phyloP scores from a whole-genome alignment of 2,888 invertebrate species.

The Branchipolynoe longqiensis region DNA sequence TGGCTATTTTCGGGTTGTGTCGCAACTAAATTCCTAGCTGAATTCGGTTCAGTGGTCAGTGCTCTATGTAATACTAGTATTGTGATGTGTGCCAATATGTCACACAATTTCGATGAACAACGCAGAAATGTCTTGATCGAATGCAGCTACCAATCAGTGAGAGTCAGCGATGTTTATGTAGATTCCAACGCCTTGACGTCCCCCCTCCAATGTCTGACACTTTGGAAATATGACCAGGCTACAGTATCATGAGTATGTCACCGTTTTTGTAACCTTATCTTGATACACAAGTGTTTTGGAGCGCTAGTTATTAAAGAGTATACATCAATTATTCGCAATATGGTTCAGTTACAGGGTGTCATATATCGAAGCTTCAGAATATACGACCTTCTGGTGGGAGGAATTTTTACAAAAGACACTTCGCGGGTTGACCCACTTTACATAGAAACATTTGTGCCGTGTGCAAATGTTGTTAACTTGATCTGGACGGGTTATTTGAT shows the following conservation, averaged over 20 bases:
- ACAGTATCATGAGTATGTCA: neutral
- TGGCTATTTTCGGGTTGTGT: neutral
- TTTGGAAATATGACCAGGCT: neutral
- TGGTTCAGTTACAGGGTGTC: neutral
- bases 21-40: neutral
- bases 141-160: slow-evolving; percentile 61
- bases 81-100: too few species aligned
- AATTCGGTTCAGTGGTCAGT: neutral
- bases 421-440: slow-evolving; percentile 34
- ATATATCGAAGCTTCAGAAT: neutral
- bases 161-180: slow-evolving; percentile 60
- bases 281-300: neutral
- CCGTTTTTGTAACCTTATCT: neutral
- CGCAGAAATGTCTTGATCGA: slow-evolving; percentile 61
- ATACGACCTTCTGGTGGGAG: slow-evolving; percentile 22
- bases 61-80: neutral
- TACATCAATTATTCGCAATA: neutral
- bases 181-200: slow-evolving; percentile 42
- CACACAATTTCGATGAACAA: slow-evolving; percentile 31
- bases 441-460: slow-evolving; percentile 52
- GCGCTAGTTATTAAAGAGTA: neutral
- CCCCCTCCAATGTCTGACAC: slow-evolving; percentile 24
- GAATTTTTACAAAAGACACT: slow-evolving; percentile 7
- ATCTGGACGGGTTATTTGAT: neutral
- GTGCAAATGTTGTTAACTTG: slow-evolving; percentile 45